Evolutionary conservation across 2,888 invertebrate genomes (phyloP), one percentile per base, ranked within the genome.

Genomic region (Drosophila subsilvestris): DNA sequence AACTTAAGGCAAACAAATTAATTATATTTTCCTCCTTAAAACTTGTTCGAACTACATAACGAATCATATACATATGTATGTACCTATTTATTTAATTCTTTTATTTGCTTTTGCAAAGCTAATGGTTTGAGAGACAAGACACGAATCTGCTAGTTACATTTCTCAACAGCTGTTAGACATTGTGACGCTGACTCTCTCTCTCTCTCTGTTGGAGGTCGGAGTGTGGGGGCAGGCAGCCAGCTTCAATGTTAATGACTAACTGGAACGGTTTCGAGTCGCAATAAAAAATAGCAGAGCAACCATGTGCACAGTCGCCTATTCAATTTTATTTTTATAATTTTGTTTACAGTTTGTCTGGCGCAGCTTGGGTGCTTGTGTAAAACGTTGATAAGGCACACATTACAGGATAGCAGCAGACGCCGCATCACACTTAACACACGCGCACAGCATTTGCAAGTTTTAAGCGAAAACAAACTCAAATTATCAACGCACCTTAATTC

Each of bases 211-310:
- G 27, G 37, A 42, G 27, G 37, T 29, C 49, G 42, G 22, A 37
- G 51, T 18, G 51, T 65, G 61, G 61, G 63, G 59, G 75, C 63
- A 25, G 25, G 6, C 25, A 60, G 45, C 61, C 42, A 54, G 70
- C 68, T 80, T 61, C 68, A 80, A 78, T 81, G 69, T 86, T 76
- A 86, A 84, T 82, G 79, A 78, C 68, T 79, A 76, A 85, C 72
- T 66, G 72, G 74, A 43, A 57, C 70, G 59, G 68, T 82, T 80
- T 71, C 63, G 65, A 84, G 88, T 80, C 80, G 84, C 74, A 84
- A 83, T 84, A 72, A 74, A 75, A 70, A 79, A 63, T 63, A 57
- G 68, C 51, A 37, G 56, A n/a, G 66, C 48, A 20, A 53, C 45
- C 61, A 48, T 55, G 49, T 55, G 61, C 44, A 47, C 44, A 44